phyloP scores from a whole-genome alignment of 2,888 invertebrate genomes.

The Athalia circularis region DNA sequence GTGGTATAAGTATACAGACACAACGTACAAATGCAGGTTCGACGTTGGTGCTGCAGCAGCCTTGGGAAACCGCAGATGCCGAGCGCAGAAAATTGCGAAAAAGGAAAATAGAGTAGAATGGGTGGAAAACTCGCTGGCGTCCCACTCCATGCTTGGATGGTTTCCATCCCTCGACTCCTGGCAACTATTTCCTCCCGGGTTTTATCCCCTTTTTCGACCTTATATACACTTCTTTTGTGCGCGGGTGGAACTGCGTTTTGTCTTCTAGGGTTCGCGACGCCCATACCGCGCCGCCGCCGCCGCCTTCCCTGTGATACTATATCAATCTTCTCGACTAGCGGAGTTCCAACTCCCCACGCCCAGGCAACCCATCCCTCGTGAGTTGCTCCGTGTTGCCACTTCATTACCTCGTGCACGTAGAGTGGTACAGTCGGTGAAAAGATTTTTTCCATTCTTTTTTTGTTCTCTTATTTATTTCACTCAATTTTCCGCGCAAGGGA shows the following conservation, averaged over 20 bases:
- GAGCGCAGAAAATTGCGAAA: constrained; percentile 49
- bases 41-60: neutral
- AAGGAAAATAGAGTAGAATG: constrained; percentile 61
- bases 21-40: too few relatives aligned
- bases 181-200: constrained; percentile 27
- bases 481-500: neutral
- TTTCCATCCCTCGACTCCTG: neutral
- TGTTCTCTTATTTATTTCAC: neutral
- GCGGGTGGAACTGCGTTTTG: constrained; percentile 31
- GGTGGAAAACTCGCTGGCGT: constrained; percentile 56
- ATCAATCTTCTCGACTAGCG: constrained; percentile 69
- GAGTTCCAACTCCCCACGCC: neutral
- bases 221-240: constrained; percentile 9
- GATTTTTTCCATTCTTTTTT: constrained; percentile 4
- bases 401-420: constrained; percentile 67
- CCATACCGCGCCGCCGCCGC: neutral
- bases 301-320: constrained; percentile 65
- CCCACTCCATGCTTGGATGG: neutral
- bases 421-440: constrained; percentile 55
- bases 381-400: constrained; percentile 69
- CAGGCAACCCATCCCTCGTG: constrained; percentile 58
- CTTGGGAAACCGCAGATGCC: constrained; percentile 55
- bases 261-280: constrained; percentile 18
- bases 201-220: constrained; percentile 32
- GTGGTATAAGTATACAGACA: neutral